Percentiles rank a stretch among this genome's conserved stretches.
Evolutionary conservation across 2,113 vertebrate genomes (phyloP).

Genomic region (Prionailurus viverrinus): DNA sequence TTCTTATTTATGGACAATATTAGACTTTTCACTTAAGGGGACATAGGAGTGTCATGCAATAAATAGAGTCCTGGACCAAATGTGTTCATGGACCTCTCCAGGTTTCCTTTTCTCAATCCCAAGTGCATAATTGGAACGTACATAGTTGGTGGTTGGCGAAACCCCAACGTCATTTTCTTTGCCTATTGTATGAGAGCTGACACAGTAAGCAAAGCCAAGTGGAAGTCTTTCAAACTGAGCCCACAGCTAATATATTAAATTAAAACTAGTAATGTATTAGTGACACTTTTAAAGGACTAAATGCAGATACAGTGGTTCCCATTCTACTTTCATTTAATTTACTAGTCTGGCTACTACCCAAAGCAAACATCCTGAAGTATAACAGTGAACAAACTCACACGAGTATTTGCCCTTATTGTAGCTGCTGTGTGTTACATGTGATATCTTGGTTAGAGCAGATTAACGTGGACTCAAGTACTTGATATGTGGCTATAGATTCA

Average conservation of each 20-base stretch:
- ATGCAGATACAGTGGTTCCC: not conserved
- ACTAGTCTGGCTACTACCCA: not conserved
- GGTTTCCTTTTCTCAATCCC: not conserved
- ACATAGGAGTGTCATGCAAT: not conserved
- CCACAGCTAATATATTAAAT: not conserved
- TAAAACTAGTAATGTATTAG: not conserved
- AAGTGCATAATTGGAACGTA: not conserved
- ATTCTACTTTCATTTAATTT: not conserved
- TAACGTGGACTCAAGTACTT: not conserved
- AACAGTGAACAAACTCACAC: not conserved
- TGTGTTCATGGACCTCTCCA: not conserved
- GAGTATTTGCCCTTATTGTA: not conserved
- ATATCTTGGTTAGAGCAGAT: not conserved
- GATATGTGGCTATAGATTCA: not conserved
- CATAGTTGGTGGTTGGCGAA: not conserved
- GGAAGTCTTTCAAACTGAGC: not conserved
- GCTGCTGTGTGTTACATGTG: not conserved
- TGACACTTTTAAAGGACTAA: not conserved
- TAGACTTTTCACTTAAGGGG: not conserved
- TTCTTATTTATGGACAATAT: not conserved
- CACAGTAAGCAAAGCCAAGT: not conserved
- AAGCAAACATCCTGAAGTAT: not conserved
- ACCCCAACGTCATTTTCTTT: not conserved
- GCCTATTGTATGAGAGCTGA: not conserved
- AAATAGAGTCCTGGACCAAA: not conserved